Percentiles rank a stretch among this genome's conserved stretches.
Conservation (phyloP, 2,888 invertebrate species). For the Oscheius sp. region DNA sequence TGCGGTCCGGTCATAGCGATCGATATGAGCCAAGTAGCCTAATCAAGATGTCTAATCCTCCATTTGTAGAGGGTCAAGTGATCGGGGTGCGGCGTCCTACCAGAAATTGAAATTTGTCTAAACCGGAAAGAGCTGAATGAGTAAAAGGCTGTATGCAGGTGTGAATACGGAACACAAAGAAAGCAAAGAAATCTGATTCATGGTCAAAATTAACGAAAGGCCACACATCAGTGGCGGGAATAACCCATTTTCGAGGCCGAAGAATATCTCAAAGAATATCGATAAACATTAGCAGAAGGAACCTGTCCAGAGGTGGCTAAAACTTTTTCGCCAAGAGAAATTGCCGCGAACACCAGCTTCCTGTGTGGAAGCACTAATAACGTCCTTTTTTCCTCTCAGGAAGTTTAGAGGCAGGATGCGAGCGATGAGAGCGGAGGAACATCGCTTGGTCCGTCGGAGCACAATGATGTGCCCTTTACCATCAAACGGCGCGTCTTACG, state of each 20-base stretch:
- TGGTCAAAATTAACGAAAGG: background rate
- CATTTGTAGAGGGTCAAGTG: conserved; percentile 22
- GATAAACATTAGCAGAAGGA: no score
- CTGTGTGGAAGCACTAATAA: background rate
- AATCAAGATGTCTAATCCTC: conserved; percentile 31
- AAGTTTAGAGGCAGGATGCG: background rate
- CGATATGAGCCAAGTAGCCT: conserved; percentile 27
- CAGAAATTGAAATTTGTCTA: background rate
- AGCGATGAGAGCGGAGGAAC: background rate
- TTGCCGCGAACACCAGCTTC: background rate
- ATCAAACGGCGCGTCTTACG: conserved; percentile 19
- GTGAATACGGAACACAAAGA: background rate
- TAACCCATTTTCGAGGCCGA: background rate
- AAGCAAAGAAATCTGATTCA: background rate
- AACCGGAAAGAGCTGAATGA: background rate
- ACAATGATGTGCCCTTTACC: conserved; percentile 26
- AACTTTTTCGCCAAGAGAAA: no score
- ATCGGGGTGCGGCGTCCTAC: background rate
- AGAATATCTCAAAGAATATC: no score
- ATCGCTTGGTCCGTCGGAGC: background rate
- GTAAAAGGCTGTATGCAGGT: background rate
- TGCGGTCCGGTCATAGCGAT: conserved; percentile 20
- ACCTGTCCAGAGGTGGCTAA: no score
- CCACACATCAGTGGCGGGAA: background rate
- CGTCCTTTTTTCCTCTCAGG: background rate